Evolutionary conservation across 2,797 vertebrate genomes (phyloP), one percentile per base, ranked within the genome.

Genomic region (Mus minutoides): DNA sequence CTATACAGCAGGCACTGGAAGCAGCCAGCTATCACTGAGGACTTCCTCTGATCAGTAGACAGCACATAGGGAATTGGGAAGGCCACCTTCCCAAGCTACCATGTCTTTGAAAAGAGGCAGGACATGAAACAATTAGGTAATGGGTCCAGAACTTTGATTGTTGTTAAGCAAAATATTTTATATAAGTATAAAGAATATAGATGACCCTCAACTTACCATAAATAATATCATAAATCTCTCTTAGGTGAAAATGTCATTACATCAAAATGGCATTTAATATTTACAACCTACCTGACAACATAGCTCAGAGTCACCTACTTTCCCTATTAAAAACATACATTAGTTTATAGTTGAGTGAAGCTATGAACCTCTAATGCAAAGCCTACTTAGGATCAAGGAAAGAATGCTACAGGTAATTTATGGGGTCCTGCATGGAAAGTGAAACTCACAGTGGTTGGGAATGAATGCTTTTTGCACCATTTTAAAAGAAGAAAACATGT

Each of bases 121-220:
- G 60, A 3, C 11, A 91, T 19, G n/a, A 85, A 94, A 86, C 24
- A n/a, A 77, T 77, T 77, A 85, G 73, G 89, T 91, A 14, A 54
- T 19, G 4, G 56, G 26, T 62, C 29, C 21, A 34, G 12, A 37
- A 12, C 2, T 87, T 9, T 10, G 19, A 37, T 77, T 56, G 89
- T 49, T 83, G 16, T 56, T 58, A 46, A 76, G 26, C 10, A 29
- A 22, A 11, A 16, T 34, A 91, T 83, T 85, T 92, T 40, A 79
- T 3, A 60, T 86, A 71, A 60, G 29, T 37, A 34, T 21, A 37
- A 67, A 77, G 87, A n/a, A 40, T 54, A n/a, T 5, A 73, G 21
- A 64, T 62, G 62, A 34, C 43, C 16, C 43, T 91, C 29, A 34
- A 80, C 3, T 73, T 92, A 88, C 14, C 10, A 58, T 19, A 40